Base-by-base conservation (phyloP, 2,113 vertebrate genomes). In the Sinocyclocheilus anshuiensis region DNA sequence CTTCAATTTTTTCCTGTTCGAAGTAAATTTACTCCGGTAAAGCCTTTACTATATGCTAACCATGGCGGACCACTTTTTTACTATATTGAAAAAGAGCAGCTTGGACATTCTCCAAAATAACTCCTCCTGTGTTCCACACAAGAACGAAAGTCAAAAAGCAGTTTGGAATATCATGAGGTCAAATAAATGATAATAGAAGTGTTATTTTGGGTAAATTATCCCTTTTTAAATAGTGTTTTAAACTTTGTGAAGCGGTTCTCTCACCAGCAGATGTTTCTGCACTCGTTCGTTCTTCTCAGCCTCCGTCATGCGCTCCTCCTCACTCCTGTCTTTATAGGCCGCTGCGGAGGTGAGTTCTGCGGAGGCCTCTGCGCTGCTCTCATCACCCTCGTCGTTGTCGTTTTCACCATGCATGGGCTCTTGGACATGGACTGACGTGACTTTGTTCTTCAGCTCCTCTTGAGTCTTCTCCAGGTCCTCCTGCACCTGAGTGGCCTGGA, bases 391-490 rank as follows among this genome's bases (percentile, higher is more conserved):
- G 88, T 99, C 98, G 0, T 98, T 95, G 50, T 99, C 98, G 0
- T 98, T 97, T 93, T 99, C 98, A 0, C 95, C 92, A 1, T 96
- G 96, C 84, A 97, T 93, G 4, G 98, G 96, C 85, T 98, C 98
- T 26, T 96, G 93, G 3, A 98, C 93, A 0, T 97, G 97, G 80
- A 96, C 89, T 0, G 94, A 92, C 91, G 94, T 94, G 94, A 97
- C 97, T 90, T 97, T 97, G 91, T 94, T 95, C 91, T 96, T 97
- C 86, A 99, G 87, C 90, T 99, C 97, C 81, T 99, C 98, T 93
- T 97, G 97, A 88, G 98, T 99, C 94, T 97, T 99, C 91, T 99
- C 97, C 89, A 99, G 94, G 93, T 99, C 98, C 57, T 97, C 95
- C 92, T 99, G 97, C 81, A 98, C 97, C 90, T 90, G 93, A 77